These are phyloP conservation scores for Anoplolepis gracilipes DNA, from an alignment of 1,140 invertebrate genomes.

Conservation along the genomic window DNA sequence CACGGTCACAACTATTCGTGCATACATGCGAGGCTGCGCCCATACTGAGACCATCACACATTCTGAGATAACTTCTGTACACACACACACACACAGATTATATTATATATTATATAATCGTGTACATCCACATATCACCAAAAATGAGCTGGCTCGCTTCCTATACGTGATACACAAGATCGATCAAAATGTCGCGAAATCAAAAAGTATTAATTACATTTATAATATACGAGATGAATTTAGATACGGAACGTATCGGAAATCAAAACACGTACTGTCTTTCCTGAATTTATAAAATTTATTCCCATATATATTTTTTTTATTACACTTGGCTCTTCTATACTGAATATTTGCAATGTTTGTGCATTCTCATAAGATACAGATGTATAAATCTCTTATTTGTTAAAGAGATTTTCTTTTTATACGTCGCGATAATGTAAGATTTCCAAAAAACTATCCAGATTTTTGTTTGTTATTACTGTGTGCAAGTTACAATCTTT, in stretches of 20 bases:
- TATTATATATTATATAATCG: not conserved
- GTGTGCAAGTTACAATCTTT: not conserved
- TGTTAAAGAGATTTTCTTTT: not conserved
- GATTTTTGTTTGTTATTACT: not conserved
- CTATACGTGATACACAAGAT: not conserved
- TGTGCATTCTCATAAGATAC: not conserved
- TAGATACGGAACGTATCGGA: not conserved
- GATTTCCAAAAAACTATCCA: not conserved
- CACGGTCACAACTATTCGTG: constrained; percentile 55
- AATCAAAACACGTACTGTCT: not conserved
- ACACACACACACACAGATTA: no score
- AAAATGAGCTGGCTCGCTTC: not conserved
- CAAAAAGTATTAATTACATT: not conserved
- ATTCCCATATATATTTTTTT: not conserved
- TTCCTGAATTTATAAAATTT: not conserved
- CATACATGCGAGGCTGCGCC: constrained; percentile 26
- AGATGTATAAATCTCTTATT: not conserved
- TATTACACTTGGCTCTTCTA: not conserved
- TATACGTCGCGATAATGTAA: not conserved
- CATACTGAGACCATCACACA: not conserved
- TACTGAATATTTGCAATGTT: not conserved
- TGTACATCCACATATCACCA: no score
- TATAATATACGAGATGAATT: not conserved
- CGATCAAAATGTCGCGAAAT: not conserved
- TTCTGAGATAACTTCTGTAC: constrained; percentile 10